Evolutionary conservation across 2,797 vertebrate species (phyloP), one percentile per base, ranked within the genome.

Genomic region (Alectoris magna): DNA sequence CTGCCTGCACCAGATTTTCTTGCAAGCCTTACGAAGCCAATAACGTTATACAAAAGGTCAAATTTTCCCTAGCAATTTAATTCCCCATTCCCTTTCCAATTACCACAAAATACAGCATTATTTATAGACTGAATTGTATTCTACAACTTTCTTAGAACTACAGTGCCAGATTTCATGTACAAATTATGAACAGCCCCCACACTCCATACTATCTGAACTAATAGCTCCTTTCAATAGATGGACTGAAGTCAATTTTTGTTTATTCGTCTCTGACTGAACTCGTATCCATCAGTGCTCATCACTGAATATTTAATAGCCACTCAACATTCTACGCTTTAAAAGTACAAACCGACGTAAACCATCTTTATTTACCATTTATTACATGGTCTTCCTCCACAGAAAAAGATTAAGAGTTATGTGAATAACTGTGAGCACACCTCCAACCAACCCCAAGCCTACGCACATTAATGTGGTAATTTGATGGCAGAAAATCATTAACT

Each of bases 1-100:
- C 86, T 22, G 21, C n/a, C 55, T 36, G 14, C 41, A 73, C 5
- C 31, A 73, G 76, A 78, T 91, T 87, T 71, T 74, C 80, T 79
- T 76, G 46, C 38, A 82, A 79, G 44, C 41, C 67, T 82, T 93
- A 73, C 41, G 71, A 91, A 91, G 74, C 34, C 43, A 81, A 36
- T 27, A 84, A 63, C 2, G 5, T 67, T 84, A 81, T 9, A 82
- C 7, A 29, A 58, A 86, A 91, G 63, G 64, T 58, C 6, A 87
- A 53, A 19, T 74, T 36, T 72, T 24, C 26, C 46, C 39, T 59
- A 90, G 27, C 41, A 66, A 85, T 82, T 86, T 74, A 59, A 94
- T 76, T 79, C n/a, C 23, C 16, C 27, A 27, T 60, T 49, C 41
- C 39, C 29, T 78, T 88, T 68, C 36, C 27, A 83, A 76, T 84